A percentile compares a stretch with the other conserved stretches of the same genome.
phyloP scores from a whole-genome alignment of 2,888 invertebrate genomes.

The Clivina fossor region DNA sequence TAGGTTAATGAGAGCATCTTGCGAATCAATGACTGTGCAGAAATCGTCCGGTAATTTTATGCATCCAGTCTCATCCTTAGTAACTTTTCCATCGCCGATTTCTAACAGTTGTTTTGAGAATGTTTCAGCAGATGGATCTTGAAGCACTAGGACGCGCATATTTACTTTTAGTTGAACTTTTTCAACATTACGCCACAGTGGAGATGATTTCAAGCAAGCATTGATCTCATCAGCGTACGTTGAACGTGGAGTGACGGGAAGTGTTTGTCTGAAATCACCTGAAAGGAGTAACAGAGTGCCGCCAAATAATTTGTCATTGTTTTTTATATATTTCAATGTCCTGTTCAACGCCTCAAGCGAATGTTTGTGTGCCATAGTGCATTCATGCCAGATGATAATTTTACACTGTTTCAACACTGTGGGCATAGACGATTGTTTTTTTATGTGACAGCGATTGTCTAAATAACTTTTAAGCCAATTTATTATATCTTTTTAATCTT shows the following conservation, averaged over 20 bases:
- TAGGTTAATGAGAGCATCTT: neutral
- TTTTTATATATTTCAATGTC: slow-evolving; percentile 22
- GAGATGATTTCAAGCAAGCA: slow-evolving; percentile 45
- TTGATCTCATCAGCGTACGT: slow-evolving; percentile 46
- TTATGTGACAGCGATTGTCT: slow-evolving; percentile 49
- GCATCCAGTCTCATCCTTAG: slow-evolving; percentile 41
- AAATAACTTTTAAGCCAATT: too few relatives aligned
- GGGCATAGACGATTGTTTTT: slow-evolving; percentile 35
- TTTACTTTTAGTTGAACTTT: slow-evolving; percentile 42
- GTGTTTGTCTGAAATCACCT: slow-evolving; percentile 37
- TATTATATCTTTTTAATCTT: too few relatives aligned
- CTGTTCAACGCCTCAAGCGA: slow-evolving; percentile 12
- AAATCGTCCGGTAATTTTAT: slow-evolving; percentile 42
- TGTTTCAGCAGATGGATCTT: slow-evolving; percentile 41
- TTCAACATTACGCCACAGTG: slow-evolving; percentile 42
- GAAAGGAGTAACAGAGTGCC: slow-evolving; percentile 31
- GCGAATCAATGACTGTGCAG: too few relatives aligned
- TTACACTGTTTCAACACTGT: slow-evolving; percentile 19
- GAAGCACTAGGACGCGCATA: slow-evolving; percentile 42
- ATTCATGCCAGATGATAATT: slow-evolving; percentile 4
- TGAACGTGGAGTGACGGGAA: slow-evolving; percentile 36
- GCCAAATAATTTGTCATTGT: slow-evolving; percentile 23
- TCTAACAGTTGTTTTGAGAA: slow-evolving; percentile 44
- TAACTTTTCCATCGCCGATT: slow-evolving; percentile 44
- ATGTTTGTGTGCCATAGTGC: slow-evolving; percentile 21